These are phyloP conservation scores for Mythimna vitellina DNA, from an alignment of 2,888 invertebrate species.

Conservation along the genomic window DNA sequence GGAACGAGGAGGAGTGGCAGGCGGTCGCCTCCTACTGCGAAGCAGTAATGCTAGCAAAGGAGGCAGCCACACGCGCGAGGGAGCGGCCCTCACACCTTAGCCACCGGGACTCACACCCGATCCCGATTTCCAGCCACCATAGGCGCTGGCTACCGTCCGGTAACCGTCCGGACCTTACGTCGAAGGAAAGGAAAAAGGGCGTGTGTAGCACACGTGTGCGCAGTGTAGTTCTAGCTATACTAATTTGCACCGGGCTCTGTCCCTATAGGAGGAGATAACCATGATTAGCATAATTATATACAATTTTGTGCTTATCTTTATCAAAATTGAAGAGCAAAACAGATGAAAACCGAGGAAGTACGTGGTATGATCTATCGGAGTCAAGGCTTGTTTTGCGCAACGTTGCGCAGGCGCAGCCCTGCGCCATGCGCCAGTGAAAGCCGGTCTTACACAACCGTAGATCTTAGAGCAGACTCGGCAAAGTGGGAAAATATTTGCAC, in stretches of 20 bases:
- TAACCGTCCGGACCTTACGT: too few relatives aligned
- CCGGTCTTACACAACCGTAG: slow-evolving; percentile 64
- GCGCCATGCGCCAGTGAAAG: slow-evolving; percentile 66
- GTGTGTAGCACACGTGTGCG: too few relatives aligned
- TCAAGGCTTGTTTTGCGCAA: slow-evolving; percentile 62
- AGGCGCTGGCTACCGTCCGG: too few relatives aligned
- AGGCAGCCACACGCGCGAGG: too few relatives aligned
- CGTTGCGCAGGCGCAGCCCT: slow-evolving; percentile 48
- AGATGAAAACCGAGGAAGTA: slow-evolving; percentile 49
- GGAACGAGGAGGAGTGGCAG: too few relatives aligned
- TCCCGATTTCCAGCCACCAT: too few relatives aligned
- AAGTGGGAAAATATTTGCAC: slow-evolving; percentile 24
- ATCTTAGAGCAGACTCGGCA: slow-evolving; percentile 35
- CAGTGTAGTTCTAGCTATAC: too few relatives aligned
- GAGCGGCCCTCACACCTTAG: too few relatives aligned
- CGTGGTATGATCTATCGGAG: slow-evolving; percentile 49
- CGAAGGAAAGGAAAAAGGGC: too few relatives aligned
- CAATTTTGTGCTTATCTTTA: neutral
- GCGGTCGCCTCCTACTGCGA: too few relatives aligned
- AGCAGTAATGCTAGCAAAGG: too few relatives aligned
- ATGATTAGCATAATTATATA: neutral
- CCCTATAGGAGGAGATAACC: neutral
- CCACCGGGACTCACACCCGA: too few relatives aligned
- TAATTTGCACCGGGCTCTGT: neutral
- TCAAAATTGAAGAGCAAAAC: slow-evolving; percentile 4